Evolutionary conservation across 2,797 vertebrate genomes (phyloP).

Genomic region (Brachymystax lenok): DNA sequence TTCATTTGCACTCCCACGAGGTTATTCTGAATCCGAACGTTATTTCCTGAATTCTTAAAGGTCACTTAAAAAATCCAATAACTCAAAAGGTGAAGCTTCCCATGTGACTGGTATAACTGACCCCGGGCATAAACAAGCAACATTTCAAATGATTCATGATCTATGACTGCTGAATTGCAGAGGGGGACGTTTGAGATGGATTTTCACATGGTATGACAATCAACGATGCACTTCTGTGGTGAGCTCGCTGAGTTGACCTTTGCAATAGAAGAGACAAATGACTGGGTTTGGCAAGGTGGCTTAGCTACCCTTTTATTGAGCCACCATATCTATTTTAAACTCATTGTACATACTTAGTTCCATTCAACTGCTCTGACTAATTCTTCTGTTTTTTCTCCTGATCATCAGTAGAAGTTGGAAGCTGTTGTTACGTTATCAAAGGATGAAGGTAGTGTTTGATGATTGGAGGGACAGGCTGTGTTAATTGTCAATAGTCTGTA

Average conservation of each 20-base stretch:
- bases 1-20: slow-evolving; percentile 12
- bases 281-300: background rate
- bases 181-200: slow-evolving; percentile 34
- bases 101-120: slow-evolving; percentile 19
- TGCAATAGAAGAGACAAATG: background rate
- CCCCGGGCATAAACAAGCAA: slow-evolving; percentile 39
- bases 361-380: slow-evolving; percentile 26
- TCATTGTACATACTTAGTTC: slow-evolving; percentile 35
- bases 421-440: slow-evolving; percentile 46
- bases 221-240: slow-evolving; percentile 22
- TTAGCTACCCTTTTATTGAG: background rate
- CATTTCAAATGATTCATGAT: slow-evolving; percentile 55
- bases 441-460: slow-evolving; percentile 44
- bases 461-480: slow-evolving; percentile 28
- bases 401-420: slow-evolving; percentile 18
- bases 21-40: slow-evolving; percentile 27
- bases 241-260: slow-evolving; percentile 1
- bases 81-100: slow-evolving; percentile 41
- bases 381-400: background rate
- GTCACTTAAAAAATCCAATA: slow-evolving; percentile 41
- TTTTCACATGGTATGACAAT: slow-evolving; percentile 50
- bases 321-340: background rate
- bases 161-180: slow-evolving; percentile 28
- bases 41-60: slow-evolving; percentile 51
- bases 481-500: slow-evolving; percentile 31